These are phyloP conservation scores for Drosophila paranaensis DNA, from an alignment of 2,888 invertebrate species.

Conservation along the genomic window DNA sequence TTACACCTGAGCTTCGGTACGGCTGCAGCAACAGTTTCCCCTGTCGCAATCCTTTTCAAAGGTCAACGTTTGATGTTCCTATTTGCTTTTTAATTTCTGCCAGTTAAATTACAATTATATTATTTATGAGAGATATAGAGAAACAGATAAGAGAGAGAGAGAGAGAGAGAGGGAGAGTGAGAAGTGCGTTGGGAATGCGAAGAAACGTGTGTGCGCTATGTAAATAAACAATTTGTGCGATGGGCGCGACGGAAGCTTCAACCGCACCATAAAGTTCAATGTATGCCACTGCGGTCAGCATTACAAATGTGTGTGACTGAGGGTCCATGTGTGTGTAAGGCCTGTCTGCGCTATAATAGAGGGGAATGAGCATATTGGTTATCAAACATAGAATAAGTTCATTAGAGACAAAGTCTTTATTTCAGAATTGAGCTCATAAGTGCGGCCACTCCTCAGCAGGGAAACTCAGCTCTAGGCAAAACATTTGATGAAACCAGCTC, in stretches of 20 bases:
- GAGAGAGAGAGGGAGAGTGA: neutral
- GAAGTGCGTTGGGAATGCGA: neutral
- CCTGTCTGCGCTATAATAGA: constrained; percentile 17
- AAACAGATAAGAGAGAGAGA: constrained; percentile 5
- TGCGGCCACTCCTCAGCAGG: no score
- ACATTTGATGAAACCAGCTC: no score
- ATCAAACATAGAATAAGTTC: neutral
- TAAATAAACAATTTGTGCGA: constrained; percentile 69
- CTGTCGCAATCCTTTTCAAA: constrained; percentile 36
- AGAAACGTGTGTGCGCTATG: constrained; percentile 46
- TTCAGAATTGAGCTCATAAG: no score
- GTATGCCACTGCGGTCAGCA: constrained; percentile 56
- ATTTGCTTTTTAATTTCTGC: constrained; percentile 58
- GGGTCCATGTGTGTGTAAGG: neutral
- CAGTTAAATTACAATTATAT: constrained; percentile 67
- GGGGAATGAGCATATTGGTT: constrained; percentile 19
- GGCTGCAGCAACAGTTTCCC: constrained; percentile 17
- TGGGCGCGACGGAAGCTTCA: constrained; percentile 59
- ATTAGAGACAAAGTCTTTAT: no score
- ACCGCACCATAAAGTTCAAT: constrained; percentile 65
- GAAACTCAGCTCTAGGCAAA: no score
- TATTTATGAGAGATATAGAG: constrained; percentile 39
- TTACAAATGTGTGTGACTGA: constrained; percentile 5
- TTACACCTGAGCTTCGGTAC: constrained; percentile 48
- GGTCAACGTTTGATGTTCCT: constrained; percentile 64